phyloP scores from a whole-genome alignment of 2,113 vertebrate genomes.

The Datnioides undecimradiatus region DNA sequence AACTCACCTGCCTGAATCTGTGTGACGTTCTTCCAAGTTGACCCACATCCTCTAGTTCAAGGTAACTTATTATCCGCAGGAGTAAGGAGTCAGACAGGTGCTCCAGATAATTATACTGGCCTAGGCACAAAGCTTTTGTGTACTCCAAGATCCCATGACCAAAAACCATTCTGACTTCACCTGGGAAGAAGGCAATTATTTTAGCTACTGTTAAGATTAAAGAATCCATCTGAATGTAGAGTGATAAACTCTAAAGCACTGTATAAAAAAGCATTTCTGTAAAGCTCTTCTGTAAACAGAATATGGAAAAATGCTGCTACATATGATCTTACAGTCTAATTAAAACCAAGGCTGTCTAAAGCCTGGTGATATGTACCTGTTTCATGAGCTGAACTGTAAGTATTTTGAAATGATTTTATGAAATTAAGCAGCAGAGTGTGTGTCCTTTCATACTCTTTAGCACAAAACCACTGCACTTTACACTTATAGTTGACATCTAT shows the following conservation, averaged over 20 bases:
- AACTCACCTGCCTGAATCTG: constrained; percentile 84
- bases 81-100: constrained; percentile 86
- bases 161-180: constrained; percentile 84
- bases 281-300: not conserved
- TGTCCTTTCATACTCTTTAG: not conserved
- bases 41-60: constrained; percentile 88
- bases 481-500: not conserved
- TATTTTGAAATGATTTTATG: not conserved
- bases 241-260: not conserved
- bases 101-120: constrained; percentile 87
- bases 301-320: not conserved
- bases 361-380: not conserved
- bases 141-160: constrained; percentile 83
- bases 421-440: not conserved
- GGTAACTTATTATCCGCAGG: constrained; percentile 84
- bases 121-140: constrained; percentile 83
- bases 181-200: constrained; percentile 60
- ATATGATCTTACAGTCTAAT: not conserved
- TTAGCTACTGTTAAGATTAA: constrained; percentile 2
- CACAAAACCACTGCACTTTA: not conserved
- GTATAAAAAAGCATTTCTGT: not conserved
- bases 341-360: not conserved
- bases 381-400: not conserved
- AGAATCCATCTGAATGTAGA: not conserved
- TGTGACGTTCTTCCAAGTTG: constrained; percentile 85